phyloP scores from a whole-genome alignment of 2,113 vertebrate genomes.

The Psephotus haematonotus region DNA sequence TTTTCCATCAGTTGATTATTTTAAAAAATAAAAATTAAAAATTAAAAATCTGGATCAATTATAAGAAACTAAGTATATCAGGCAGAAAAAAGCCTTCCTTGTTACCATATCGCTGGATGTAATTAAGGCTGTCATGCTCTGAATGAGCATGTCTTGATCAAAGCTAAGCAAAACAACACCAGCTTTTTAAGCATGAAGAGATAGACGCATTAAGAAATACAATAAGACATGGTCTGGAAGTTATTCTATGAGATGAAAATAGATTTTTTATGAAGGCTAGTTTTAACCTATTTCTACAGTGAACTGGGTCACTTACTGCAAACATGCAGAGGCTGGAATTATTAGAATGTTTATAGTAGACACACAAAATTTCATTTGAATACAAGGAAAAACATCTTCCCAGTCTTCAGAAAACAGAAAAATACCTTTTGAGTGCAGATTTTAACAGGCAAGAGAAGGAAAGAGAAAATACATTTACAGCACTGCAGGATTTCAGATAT shows the following conservation, averaged over 20 bases:
- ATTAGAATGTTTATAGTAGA: neutral
- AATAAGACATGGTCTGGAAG: conserved; percentile 27
- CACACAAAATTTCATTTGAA: neutral
- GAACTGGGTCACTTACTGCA: conserved; percentile 22
- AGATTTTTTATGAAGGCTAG: conserved; percentile 25
- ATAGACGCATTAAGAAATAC: conserved; percentile 45
- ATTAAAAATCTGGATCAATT: neutral
- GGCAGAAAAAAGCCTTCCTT: conserved; percentile 19
- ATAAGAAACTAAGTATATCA: neutral
- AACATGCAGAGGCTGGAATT: neutral
- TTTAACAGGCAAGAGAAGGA: neutral
- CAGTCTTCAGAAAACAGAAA: neutral
- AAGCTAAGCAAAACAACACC: conserved; percentile 46
- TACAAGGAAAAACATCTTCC: neutral
- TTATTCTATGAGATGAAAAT: conserved; percentile 21
- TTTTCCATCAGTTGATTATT: neutral
- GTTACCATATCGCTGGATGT: neutral
- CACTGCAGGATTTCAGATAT: neutral
- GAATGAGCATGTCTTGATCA: conserved; percentile 49
- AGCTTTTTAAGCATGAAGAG: conserved; percentile 33
- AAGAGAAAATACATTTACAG: neutral
- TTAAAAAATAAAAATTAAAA: neutral
- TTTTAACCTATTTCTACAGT: conserved; percentile 48
- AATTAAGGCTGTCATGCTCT: conserved; percentile 37
- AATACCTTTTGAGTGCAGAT: neutral